These are phyloP conservation scores for Triplophysa siluroides DNA, from an alignment of 2,113 vertebrate genomes.

Conservation along the genomic window DNA sequence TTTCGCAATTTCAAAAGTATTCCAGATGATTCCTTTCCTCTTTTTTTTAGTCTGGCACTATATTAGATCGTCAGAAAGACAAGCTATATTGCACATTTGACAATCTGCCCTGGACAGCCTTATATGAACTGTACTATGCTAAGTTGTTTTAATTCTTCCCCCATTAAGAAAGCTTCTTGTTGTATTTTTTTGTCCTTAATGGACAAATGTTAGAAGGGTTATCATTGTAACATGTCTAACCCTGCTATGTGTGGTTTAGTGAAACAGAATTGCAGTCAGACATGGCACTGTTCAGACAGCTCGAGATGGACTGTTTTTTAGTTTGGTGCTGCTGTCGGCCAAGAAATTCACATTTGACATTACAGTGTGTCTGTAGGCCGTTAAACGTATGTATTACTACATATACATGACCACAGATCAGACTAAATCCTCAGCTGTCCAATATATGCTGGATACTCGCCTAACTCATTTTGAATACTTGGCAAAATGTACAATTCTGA, in stretches of 20 bases:
- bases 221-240: background rate
- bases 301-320: background rate
- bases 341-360: background rate
- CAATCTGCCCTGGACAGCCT: slow-evolving; percentile 42
- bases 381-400: slow-evolving; percentile 22
- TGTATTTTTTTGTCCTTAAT: background rate
- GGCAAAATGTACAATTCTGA: too few species aligned
- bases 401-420: background rate
- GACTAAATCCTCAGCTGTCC: background rate
- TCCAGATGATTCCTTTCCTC: background rate
- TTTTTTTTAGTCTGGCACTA: slow-evolving; percentile 27
- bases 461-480: background rate
- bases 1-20: slow-evolving; percentile 37
- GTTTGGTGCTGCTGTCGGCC: background rate
- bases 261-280: too few species aligned
- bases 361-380: background rate
- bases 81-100: slow-evolving; percentile 39
- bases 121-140: background rate
- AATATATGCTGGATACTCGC: background rate
- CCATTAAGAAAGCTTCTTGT: background rate
- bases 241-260: background rate
- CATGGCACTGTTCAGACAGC: too few species aligned
- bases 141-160: background rate
- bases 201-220: background rate
- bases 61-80: slow-evolving; percentile 10